Base-by-base conservation (phyloP, 2,797 vertebrate species). In the Intellagama lesueurii region DNA sequence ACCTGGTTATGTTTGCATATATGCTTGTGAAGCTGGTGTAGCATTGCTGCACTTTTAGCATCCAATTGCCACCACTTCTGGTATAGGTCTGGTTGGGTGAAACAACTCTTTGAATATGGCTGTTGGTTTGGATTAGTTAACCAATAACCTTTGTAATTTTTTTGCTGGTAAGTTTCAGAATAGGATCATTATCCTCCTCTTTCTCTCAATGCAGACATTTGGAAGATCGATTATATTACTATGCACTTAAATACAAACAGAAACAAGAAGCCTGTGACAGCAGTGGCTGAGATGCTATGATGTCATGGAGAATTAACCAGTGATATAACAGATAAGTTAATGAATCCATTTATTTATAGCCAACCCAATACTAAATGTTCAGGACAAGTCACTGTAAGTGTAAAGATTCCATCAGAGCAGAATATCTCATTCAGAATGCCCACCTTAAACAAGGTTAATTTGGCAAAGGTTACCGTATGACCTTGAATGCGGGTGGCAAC, bases 171-270 rank as follows among this genome's bases (percentile, higher is more conserved):
- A 17, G 30, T 73, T 75, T 60, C 32, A 72, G 7, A 70, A 47
- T 16, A 40, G 77, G 17, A 70, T 47, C 7, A 30, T 44, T 88
- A 52, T 47, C 44, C 66, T 30, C 32, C 40, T 35, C 66, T 88
- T 75, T 35, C 81, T 88, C 80, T 66, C 66, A 72, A 24, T 80
- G 68, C 49, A 73, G 40, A 77, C 56, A 73, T 44, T 47, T 85
- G 77, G 77, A 72, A 85, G 77, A 80, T 32, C 52, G 26, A 24
- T 0, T 60, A 22, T 14, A 40, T 47, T 28, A 17, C 69, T 69
- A 14, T 22, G 26, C 28, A 60, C 35, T 64, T 30, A 56, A 77
- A 32, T 56, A 56, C 19, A 69, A 40, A 26, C 32, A 49, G 47
- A 76, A 14, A 52, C 49, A n/a, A 75, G 78, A 86, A 86, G 52